A percentile compares a stretch with the other conserved stretches of the same genome.
Conservation (phyloP, 2,113 vertebrate species). For the Dromiciops gliroides region DNA sequence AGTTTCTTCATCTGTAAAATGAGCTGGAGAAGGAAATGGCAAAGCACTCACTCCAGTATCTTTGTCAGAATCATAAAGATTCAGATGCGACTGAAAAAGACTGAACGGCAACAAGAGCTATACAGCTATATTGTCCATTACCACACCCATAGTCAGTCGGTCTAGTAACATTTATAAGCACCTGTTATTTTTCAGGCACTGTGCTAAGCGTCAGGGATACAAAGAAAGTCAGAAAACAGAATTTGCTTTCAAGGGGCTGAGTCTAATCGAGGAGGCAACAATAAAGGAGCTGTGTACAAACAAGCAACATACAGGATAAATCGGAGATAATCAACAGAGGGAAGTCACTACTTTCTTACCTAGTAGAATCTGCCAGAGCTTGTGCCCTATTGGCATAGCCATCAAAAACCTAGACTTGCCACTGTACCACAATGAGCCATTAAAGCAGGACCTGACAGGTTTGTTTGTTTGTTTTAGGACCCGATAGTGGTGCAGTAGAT, state of each 20-base stretch:
- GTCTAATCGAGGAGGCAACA: not conserved
- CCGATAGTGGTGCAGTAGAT: too few species aligned
- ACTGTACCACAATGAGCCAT: not conserved
- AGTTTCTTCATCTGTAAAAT: not conserved
- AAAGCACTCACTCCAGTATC: not conserved
- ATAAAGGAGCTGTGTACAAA: not conserved
- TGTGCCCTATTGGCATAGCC: not conserved
- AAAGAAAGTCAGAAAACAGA: not conserved
- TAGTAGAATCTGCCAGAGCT: not conserved
- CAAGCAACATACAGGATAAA: not conserved
- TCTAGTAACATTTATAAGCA: not conserved
- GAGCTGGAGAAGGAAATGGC: not conserved
- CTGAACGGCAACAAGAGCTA: not conserved
- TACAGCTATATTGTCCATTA: not conserved
- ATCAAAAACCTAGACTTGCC: not conserved
- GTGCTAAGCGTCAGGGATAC: not conserved
- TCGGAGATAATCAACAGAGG: too few species aligned
- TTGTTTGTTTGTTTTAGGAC: too few species aligned
- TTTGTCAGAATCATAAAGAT: not conserved
- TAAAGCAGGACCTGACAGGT: not conserved
- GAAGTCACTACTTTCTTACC: not conserved
- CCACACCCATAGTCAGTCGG: not conserved
- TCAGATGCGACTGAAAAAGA: not conserved
- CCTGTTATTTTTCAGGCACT: not conserved
- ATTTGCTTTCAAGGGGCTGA: not conserved